Evolutionary conservation across 2,797 vertebrate genomes (phyloP).

Genomic region (Gephyroberyx darwinii): DNA sequence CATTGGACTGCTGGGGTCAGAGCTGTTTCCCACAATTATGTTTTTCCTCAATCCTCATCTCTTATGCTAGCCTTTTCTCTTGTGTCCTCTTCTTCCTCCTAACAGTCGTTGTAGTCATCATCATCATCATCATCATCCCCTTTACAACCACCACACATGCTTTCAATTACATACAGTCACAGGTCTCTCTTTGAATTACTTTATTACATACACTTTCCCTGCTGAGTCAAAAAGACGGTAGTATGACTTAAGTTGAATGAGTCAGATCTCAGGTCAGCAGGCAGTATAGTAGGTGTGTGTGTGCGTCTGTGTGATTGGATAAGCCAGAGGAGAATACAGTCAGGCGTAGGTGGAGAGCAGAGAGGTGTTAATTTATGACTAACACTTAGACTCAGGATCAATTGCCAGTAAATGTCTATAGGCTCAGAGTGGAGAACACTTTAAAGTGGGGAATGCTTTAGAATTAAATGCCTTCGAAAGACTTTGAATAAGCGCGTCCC

Average conservation of each 20-base stretch:
- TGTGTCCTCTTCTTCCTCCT: not conserved
- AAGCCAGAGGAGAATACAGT: conserved; percentile 64
- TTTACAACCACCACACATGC: conserved; percentile 37
- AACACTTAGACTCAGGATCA: conserved; percentile 81
- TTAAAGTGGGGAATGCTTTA: conserved; percentile 48
- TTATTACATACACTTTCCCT: conserved; percentile 48
- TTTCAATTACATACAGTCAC: conserved; percentile 38
- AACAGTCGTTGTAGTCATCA: conserved; percentile 5
- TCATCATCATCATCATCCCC: conserved; percentile 11
- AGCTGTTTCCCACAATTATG: not conserved
- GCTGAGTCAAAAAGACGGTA: conserved; percentile 55
- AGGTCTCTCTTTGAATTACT: conserved; percentile 44
- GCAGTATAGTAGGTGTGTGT: not conserved
- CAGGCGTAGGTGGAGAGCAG: conserved; percentile 57
- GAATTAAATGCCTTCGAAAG: conserved; percentile 48
- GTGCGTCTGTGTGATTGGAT: conserved; percentile 53
- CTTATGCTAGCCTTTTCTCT: not conserved
- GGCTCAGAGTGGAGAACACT: conserved; percentile 63
- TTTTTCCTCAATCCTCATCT: not conserved
- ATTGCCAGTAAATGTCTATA: conserved; percentile 76
- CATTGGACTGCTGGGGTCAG: not conserved
- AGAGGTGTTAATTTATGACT: conserved; percentile 78
- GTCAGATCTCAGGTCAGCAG: conserved; percentile 50
- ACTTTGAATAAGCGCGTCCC: conserved; percentile 26
- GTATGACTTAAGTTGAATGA: conserved; percentile 50